Evolutionary conservation across 2,888 invertebrate genomes (phyloP).

Genomic region (Parnassius orleans): DNA sequence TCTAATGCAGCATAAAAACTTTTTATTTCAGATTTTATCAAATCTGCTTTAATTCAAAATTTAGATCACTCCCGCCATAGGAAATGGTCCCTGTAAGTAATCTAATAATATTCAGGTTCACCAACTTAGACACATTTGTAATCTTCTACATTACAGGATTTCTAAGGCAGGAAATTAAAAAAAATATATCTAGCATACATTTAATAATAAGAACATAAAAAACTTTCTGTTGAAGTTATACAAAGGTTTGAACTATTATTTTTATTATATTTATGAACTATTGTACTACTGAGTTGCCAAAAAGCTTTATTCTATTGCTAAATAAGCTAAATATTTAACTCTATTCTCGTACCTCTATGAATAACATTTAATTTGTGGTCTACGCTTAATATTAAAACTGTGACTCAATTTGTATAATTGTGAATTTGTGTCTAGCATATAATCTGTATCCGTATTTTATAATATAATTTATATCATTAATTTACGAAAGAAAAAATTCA

Average conservation of each 20-base stretch:
- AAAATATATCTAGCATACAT: conserved; percentile 57
- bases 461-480: conserved; percentile 36
- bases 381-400: conserved; percentile 39
- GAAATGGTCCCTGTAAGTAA: conserved; percentile 76
- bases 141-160: conserved; percentile 47
- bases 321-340: conserved; percentile 65
- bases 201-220: conserved; percentile 53
- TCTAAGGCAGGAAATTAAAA: conserved; percentile 67
- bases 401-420: conserved; percentile 21
- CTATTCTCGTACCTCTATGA: conserved; percentile 47
- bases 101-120: conserved; percentile 34
- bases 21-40: conserved; percentile 44
- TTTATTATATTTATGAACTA: conserved; percentile 57
- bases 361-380: conserved; percentile 65
- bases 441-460: conserved; percentile 17
- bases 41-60: conserved; percentile 47
- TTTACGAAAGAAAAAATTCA: conserved; percentile 49
- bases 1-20: conserved; percentile 62
- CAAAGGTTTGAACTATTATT: conserved; percentile 36
- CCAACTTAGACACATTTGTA: conserved; percentile 45
- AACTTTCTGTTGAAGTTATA: conserved; percentile 48
- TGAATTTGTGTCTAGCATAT: conserved; percentile 26
- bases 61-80: conserved; percentile 61
- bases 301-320: conserved; percentile 70
- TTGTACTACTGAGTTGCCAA: conserved; percentile 67